Base-by-base conservation (phyloP, 53 echinoderm and acorn worm species). In the Holothuria scabra region DNA sequence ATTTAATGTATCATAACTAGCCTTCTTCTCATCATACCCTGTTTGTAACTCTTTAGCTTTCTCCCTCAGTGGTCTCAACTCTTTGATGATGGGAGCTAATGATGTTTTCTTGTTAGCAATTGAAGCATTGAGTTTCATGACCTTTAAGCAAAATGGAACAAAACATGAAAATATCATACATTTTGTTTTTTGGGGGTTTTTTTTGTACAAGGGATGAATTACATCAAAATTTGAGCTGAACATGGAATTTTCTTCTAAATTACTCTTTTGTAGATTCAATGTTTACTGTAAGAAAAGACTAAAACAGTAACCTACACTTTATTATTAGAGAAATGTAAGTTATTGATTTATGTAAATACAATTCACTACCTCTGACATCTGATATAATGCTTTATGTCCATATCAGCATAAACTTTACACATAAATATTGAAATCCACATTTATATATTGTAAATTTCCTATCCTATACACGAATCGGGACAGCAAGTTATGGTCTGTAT, bases 71-170 rank as follows among this genome's bases (percentile, higher is more conserved):
- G 96, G 96, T 41, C 96, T 68, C 20, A 96, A 63, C 65, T 96
- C 96, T 84, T 96, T 96, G 87, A 96, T 96, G 65, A 93, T 87
- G 2, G 96, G 96, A 20, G 96, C 96, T 61, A 96, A 82, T 65
- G 85, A 86, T 0, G 91, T 82, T 80, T 96, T 96, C 96, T 96
- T 96, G 80, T 60, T 74, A 7, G 93, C 88, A 37, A 96, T 96
- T 21, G 90, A 91, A 7, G 85, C 57, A 48, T 91, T 96, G 80
- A 96, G 59, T 66, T 93, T 91, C 75, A 76, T 89, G n/a, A 96
- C 96, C 96, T 96, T 19, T 81, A 5, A 38, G 28, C 33, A 81
- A 81, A 65, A 63, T 3, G 28, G 59, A 14, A 57, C 5, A 12
- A 29, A 6, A 34, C 71, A 71, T 12, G 23, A 71, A 37, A 6